Conservation (phyloP, 2,113 vertebrate genomes). For the Pogonocichla stellata region DNA sequence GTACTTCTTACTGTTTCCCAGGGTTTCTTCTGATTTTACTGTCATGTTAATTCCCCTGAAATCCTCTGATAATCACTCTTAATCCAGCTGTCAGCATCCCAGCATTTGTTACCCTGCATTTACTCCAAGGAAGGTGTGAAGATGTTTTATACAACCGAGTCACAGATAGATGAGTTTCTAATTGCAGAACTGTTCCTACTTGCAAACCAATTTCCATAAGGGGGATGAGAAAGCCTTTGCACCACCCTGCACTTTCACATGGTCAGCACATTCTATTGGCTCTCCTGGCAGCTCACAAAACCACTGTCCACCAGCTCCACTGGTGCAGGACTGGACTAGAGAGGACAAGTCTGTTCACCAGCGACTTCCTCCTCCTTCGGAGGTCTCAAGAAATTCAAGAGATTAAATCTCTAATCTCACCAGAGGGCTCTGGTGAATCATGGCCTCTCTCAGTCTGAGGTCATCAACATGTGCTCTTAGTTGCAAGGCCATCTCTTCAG, state of each 20-base stretch:
- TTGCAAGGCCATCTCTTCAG: background rate
- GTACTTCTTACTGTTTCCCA: background rate
- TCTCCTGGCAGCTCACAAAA: constrained; percentile 7
- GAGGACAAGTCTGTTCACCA: background rate
- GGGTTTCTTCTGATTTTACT: background rate
- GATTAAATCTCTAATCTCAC: background rate
- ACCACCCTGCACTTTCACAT: background rate
- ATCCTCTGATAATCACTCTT: constrained; percentile 9
- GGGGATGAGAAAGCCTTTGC: background rate
- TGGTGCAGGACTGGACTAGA: background rate
- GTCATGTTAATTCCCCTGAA: background rate
- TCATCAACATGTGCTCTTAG: background rate
- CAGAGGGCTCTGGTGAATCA: background rate
- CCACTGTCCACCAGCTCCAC: background rate
- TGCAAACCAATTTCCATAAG: background rate
- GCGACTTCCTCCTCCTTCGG: background rate
- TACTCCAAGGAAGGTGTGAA: background rate
- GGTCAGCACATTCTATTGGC: background rate
- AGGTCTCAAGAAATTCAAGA: background rate
- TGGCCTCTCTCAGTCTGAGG: background rate
- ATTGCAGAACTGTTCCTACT: constrained; percentile 25
- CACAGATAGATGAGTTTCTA: background rate
- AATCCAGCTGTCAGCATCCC: constrained; percentile 15
- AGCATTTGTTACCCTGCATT: background rate
- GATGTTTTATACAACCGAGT: background rate